phyloP scores from a whole-genome alignment of 2,888 invertebrate species.

The Drosophila subsilvestris region DNA sequence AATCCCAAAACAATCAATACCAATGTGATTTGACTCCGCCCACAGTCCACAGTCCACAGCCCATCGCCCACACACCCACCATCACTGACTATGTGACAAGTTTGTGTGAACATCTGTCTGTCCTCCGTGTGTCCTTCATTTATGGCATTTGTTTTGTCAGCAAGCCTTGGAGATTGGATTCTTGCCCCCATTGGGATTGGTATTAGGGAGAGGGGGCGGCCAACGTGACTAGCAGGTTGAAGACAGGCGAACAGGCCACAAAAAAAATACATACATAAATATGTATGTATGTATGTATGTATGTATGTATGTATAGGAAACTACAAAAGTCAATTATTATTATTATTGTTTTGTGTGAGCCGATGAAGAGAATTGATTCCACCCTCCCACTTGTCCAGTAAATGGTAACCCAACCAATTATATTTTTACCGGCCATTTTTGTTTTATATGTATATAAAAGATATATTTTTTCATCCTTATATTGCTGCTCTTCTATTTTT shows the following conservation, averaged over 20 bases:
- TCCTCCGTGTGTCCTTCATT: slow-evolving; percentile 64
- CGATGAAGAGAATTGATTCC: slow-evolving; percentile 53
- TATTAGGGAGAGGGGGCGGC: slow-evolving; percentile 37
- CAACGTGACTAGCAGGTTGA: slow-evolving; percentile 1
- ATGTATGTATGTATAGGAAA: slow-evolving; percentile 25
- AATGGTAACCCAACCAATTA: slow-evolving; percentile 47
- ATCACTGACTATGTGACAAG: slow-evolving; percentile 45
- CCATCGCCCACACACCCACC: not conserved
- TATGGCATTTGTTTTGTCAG: slow-evolving; percentile 75
- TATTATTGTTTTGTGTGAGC: slow-evolving; percentile 44
- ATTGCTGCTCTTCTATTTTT: not conserved
- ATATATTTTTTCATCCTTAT: not conserved
- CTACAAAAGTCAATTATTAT: slow-evolving; percentile 75
- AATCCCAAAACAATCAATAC: slow-evolving; percentile 22
- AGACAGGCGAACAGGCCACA: slow-evolving; percentile 26
- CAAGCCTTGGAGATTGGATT: slow-evolving; percentile 70
- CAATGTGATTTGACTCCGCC: slow-evolving; percentile 12
- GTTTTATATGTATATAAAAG: not conserved
- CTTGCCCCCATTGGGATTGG: slow-evolving; percentile 55
- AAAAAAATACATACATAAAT: not conserved
- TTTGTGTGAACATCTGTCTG: slow-evolving; percentile 51
- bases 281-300: slow-evolving; percentile 1
- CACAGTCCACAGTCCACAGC: not conserved
- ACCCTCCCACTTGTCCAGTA: slow-evolving; percentile 15
- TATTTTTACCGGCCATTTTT: not conserved